Base-by-base conservation (phyloP, 1,140 invertebrate genomes). In the Zaprionus ornatus region DNA sequence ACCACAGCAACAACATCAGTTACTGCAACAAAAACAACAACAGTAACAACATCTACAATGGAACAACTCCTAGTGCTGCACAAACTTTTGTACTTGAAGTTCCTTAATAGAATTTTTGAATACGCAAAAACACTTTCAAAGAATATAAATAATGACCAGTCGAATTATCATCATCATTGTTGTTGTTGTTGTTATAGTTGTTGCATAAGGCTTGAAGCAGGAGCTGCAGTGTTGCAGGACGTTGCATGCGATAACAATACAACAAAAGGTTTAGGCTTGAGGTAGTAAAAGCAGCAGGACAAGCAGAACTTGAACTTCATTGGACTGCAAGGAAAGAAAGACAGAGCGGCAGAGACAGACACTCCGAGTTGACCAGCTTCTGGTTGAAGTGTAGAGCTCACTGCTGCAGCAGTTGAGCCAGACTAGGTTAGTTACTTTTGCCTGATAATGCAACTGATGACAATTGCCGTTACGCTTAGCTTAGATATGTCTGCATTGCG, bases 61-160 rank as follows among this genome's bases (percentile, higher is more conserved):
- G 1, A 50, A 19, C 42, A 19, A 19, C n/a, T 10, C n/a, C 5
- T 17, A 7, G 40, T 45, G 19, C 45, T 17, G n/a, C 40, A 45
- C n/a, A 45, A 82, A 91, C 25, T 82, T 90, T 90, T 90, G 82
- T 90, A 82, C 80, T 90, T 84, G 77, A 80, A 90, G 79, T 91
- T 90, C 86, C 87, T 90, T 90, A 90, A 91, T 90, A 90, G 86
- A 90, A 90, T 90, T 90, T 90, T 90, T 90, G 86, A 90, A 90
- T 90, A 90, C 79, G 87, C 82, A 91, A 90, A 88, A 90, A 90
- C 86, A 90, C 86, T 91, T 91, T 90, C 86, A 90, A 90, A 86
- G 86, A 90, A 91, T 90, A 90, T 90, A 90, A 90, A 90, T 90
- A 90, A 90, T 90, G 86, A 83, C 87, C 70, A 82, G 85, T 90